Evolutionary conservation across 2,888 invertebrate genomes (phyloP).

Genomic region (Lysandra bellargus): DNA sequence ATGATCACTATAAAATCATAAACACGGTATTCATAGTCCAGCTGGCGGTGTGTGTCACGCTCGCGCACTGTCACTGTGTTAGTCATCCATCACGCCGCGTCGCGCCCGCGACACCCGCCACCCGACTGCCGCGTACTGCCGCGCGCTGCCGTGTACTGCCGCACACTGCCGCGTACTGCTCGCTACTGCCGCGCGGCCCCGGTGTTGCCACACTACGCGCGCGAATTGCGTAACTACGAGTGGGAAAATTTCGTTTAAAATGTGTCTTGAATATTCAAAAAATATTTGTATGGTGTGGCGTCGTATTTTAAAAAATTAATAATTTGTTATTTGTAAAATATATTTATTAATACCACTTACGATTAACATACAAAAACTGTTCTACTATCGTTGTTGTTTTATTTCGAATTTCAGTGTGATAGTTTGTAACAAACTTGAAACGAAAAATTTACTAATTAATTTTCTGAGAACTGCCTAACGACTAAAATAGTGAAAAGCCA

Average conservation of each 20-base stretch:
- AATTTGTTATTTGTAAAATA: too few species aligned
- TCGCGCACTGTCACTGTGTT: conserved; percentile 63
- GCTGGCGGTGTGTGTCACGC: conserved; percentile 35
- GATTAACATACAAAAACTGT: not conserved
- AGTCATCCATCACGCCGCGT: conserved; percentile 61
- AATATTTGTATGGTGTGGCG: too few species aligned
- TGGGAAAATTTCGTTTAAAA: not conserved
- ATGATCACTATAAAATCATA: conserved; percentile 77
- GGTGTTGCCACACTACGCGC: not conserved
- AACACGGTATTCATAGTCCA: conserved; percentile 58
- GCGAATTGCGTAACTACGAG: conserved; percentile 47
- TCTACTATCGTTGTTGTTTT: not conserved
- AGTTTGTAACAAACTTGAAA: not conserved
- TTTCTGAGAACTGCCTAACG: not conserved
- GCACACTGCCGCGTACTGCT: not conserved
- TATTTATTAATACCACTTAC: too few species aligned
- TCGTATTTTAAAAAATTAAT: too few species aligned
- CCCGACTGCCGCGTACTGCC: conserved; percentile 61
- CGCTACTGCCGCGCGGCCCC: not conserved
- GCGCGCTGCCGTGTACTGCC: not conserved
- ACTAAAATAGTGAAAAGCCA: not conserved
- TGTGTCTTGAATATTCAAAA: not conserved
- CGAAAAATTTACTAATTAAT: not conserved
- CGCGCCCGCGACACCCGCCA: conserved; percentile 59
- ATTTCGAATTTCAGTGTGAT: not conserved